Base-by-base conservation (phyloP, 2,888 invertebrate species). In the Heliconius ismenius region DNA sequence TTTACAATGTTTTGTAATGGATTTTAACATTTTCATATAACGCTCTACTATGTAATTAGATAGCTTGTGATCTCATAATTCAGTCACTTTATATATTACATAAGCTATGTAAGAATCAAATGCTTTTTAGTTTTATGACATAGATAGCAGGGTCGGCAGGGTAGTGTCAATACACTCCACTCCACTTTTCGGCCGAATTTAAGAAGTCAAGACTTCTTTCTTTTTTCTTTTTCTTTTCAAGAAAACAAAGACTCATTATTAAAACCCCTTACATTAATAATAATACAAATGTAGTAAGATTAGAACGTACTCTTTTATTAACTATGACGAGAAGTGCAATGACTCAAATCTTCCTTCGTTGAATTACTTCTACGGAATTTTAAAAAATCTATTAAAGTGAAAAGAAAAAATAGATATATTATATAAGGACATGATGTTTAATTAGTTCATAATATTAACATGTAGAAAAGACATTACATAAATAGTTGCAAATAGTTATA, bases 1-100 rank as follows among this genome's bases (percentile, higher is more conserved):
- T 54, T 54, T 54, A 70, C 32, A 70, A 36, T 68, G 49, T 49
- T 78, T 75, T 75, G 39, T 73, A 39, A 67, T 69, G 64, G 24
- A 69, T 43, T 73, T 75, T 60, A 76, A 76, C 76, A 76, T 73
- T 76, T 76, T 73, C 64, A 68, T 63, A 49, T 43, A 73, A 26
- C 62, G 21, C n/a, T 72, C 21, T 28, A 69, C 49, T 54, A 54
- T 54, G 32, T 21, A 54, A 70, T 70, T n/a, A 70, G 15, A 43
- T 67, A 24, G 24, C 7, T 39, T 67, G 7, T 18, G 58, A 28
- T 26, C 4, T 58, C n/a, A 70, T 70, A 36, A 32, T 70, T 70
- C 4, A 24, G 15, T 58, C 13, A 6, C 7, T 28, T 13, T n/a
- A 6, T 36, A 10, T 39, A 36, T 65, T 36, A 26, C 26, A 26